Conservation (phyloP, 2,888 invertebrate species). For the Drosophila austrosaltans region DNA sequence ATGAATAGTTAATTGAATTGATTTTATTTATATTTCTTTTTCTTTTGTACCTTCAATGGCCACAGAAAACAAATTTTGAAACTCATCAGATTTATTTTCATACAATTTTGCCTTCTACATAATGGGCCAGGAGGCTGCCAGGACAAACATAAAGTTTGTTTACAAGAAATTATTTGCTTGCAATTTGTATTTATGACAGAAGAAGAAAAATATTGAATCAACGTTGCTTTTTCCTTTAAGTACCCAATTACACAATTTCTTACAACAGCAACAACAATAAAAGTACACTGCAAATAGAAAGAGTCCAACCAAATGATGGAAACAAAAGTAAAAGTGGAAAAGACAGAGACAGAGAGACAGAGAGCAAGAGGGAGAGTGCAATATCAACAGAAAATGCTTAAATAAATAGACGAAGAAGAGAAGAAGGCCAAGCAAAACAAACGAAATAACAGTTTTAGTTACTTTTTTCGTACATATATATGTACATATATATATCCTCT, state of each 20-base stretch:
- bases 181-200: conserved; percentile 13
- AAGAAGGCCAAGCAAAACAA: not conserved
- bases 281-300: conserved; percentile 44
- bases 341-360: not conserved
- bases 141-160: conserved; percentile 9
- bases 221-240: conserved; percentile 43
- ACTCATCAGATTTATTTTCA: not conserved
- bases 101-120: not conserved
- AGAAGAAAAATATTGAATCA: conserved; percentile 8
- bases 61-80: not conserved
- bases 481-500: too few species aligned
- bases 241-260: conserved; percentile 54
- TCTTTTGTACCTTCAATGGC: not conserved
- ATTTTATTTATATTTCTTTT: too few species aligned
- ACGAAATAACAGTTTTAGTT: not conserved
- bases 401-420: not conserved
- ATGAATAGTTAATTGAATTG: too few species aligned
- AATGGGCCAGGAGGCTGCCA: not conserved
- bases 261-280: not conserved
- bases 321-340: conserved; percentile 2
- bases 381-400: conserved; percentile 8
- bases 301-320: not conserved
- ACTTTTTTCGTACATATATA: too few species aligned
- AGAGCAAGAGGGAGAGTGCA: not conserved
- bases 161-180: not conserved